phyloP scores from a whole-genome alignment of 37 sponge, comb jelly and placozoan species.

The Ianthella basta region DNA sequence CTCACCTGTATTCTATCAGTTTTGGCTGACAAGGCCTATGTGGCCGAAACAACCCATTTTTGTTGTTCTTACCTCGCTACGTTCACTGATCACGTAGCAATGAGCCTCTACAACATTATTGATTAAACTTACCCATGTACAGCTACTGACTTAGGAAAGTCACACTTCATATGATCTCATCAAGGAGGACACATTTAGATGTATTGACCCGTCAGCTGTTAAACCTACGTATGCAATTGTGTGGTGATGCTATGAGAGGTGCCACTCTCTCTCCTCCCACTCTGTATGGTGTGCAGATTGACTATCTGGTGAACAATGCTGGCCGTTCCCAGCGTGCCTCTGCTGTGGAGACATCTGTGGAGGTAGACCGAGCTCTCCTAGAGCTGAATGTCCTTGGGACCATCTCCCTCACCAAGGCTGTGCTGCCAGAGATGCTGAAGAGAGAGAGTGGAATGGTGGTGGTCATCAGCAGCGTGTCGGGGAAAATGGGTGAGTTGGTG shows the following conservation, averaged over 20 bases:
- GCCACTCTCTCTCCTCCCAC: not conserved
- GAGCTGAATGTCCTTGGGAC: slow-evolving; percentile 85
- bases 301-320: slow-evolving; percentile 92
- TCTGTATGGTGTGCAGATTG: slow-evolving; percentile 57
- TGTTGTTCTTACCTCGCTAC: too few relatives aligned
- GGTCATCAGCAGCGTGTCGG: slow-evolving; percentile 86
- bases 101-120: too few relatives aligned
- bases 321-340: slow-evolving; percentile 84
- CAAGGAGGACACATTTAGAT: too few relatives aligned
- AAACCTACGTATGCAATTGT: too few relatives aligned
- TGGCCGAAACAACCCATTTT: too few relatives aligned
- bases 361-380: slow-evolving; percentile 69
- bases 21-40: too few relatives aligned
- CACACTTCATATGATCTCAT: too few relatives aligned
- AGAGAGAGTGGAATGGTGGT: slow-evolving; percentile 67
- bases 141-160: too few relatives aligned
- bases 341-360: slow-evolving; percentile 78
- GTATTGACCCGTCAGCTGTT: too few relatives aligned
- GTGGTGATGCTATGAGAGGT: not conserved
- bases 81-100: too few relatives aligned
- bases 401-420: slow-evolving; percentile 87
- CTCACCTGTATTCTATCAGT: too few relatives aligned
- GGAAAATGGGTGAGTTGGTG: slow-evolving; percentile 76
- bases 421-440: slow-evolving; percentile 83
- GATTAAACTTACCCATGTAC: too few relatives aligned